These are phyloP conservation scores for Gambusia yucatana DNA, from an alignment of 2,797 vertebrate species.

Conservation along the genomic window DNA sequence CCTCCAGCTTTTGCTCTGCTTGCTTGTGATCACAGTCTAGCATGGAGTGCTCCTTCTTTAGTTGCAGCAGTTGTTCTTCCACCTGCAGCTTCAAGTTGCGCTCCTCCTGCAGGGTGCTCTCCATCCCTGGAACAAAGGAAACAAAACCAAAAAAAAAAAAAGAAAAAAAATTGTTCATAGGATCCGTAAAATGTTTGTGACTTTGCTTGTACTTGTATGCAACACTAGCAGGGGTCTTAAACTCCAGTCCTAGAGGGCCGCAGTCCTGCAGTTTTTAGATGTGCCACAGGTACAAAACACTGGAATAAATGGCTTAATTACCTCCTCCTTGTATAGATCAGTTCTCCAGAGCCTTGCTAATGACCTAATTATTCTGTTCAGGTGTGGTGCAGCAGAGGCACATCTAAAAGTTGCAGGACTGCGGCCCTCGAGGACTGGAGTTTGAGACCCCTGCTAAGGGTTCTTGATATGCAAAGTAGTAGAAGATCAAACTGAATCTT, in stretches of 20 bases:
- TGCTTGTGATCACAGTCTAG: slow-evolving; percentile 95
- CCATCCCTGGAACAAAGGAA: slow-evolving; percentile 85
- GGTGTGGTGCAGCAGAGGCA: too few species aligned
- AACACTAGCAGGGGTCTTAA: neutral
- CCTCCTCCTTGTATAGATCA: too few species aligned
- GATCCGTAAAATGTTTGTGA: neutral
- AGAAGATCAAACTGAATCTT: neutral
- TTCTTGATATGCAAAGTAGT: neutral
- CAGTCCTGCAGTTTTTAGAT: too few species aligned
- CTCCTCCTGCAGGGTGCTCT: slow-evolving; percentile 91
- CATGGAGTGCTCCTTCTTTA: slow-evolving; percentile 91
- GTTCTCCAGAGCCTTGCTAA: too few species aligned
- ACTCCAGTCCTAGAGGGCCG: too few species aligned
- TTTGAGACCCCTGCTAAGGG: neutral
- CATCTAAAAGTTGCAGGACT: too few species aligned
- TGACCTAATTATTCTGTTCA: too few species aligned
- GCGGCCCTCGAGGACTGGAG: too few species aligned
- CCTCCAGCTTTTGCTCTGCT: slow-evolving; percentile 85
- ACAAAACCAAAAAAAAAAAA: neutral
- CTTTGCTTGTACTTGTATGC: neutral
- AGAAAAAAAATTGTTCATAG: neutral
- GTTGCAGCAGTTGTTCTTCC: slow-evolving; percentile 88
- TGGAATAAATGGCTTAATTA: too few species aligned
- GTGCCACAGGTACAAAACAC: too few species aligned
- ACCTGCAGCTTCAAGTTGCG: slow-evolving; percentile 88